Evolutionary conservation across 1,140 invertebrate species (phyloP), one percentile per base, ranked within the genome.

Genomic region (Vanessa atalanta): DNA sequence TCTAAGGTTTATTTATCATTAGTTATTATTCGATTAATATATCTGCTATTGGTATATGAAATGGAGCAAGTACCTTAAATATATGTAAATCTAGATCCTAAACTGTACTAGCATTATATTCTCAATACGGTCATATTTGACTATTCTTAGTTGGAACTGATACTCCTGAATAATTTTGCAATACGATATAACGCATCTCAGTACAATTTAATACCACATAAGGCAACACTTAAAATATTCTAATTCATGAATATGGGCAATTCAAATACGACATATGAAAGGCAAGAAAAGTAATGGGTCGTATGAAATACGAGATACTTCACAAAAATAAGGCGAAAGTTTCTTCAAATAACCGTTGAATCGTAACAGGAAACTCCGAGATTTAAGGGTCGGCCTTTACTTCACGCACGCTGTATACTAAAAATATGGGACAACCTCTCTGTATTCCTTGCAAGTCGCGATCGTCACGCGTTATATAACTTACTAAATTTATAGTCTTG

Each of bases 381-480:
- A 37, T 51, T 63, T 71, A 71, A 63, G 50, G 61, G 47, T 61
- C 70, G 57, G 60, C 70, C 47, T 50, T 66, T 20, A 23, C 26
- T 37, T 37, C 57, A 61, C 23, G 57, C 37, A 37, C 16, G 57
- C 63, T 48, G 63, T 65, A 48, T 65, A 65, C 63, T 65, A 65
- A 65, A 65, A 65, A 65, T 65, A 65, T 65, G 63, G 63, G 26
- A 65, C 63, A 64, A 3, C 16, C 47, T 65, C 63, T 65, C 47
- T 65, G 63, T 65, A 65, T 65, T 65, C 63, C 63, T 48, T 26
- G 63, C 63, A 47, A 48, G 63, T n/a, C 57, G 47, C 68, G 51
- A 61, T 70, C 55, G 68, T 70, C 68, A 70, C 68, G 68, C 55
- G 57, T 70, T 70, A 70, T 70, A 70, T 70, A 61, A 70, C 57